Base-by-base conservation (phyloP, 2,888 invertebrate species). In the Drosophila ezoana region DNA sequence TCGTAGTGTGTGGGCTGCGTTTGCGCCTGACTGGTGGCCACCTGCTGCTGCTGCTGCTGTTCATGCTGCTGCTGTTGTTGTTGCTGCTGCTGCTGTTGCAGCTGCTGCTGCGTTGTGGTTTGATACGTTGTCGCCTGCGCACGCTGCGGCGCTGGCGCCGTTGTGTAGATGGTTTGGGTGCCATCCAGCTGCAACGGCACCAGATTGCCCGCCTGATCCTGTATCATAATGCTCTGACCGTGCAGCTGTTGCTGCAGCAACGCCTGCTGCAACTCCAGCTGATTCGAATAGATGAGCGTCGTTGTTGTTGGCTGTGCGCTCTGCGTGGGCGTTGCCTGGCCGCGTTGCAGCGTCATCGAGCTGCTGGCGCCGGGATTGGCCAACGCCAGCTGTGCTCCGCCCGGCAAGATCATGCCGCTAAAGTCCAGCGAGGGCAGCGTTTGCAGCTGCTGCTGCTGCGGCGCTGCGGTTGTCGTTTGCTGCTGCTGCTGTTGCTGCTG, bases 201-300 rank as follows among this genome's bases (percentile, higher is more conserved):
- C 49, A 91, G 77, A 49, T 91, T 91, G 32, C 91, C 92, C 1
- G 90, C 90, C 60, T 91, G 92, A 71, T 91, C 90, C 79, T 91
- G 91, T 43, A 91, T 91, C 87, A 91, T 91, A 13, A 91, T 91
- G 71, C 90, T 91, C 60, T 91, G 91, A 5, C 91, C 91, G 40
- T 91, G 91, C 71, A 91, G 65, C 65, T 91, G 91, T 35, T 91
- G 91, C 63, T 91, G 91, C 54, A 91, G 54, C 70, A 91, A 64
- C 3, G 91, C 92, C 58, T 91, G 92, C 57, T 91, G 91, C 73
- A 91, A 69, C 62, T 91, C 91, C 69, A 91, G 81, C 74, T 91
- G 91, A 69, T 91, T 91, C 0, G 92, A 91, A 56, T 91, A 91
- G 64, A 91, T 91, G 38, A 91, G 75, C 33, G 90, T 91, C 6